phyloP scores from a whole-genome alignment of 2,888 invertebrate species.

The Limnephilus marmoratus region DNA sequence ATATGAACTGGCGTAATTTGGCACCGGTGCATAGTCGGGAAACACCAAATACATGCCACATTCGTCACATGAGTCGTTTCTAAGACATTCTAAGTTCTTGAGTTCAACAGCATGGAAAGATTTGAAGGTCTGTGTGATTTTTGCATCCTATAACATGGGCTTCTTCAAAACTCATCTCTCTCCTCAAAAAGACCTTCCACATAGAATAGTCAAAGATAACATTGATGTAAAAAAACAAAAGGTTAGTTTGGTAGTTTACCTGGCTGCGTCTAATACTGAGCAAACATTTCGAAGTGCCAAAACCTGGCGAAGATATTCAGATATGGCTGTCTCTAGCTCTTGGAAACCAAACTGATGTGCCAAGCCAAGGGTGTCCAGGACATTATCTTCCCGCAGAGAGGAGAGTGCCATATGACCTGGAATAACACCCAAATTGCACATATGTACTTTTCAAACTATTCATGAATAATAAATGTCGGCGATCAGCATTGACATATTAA shows the following conservation, averaged over 20 bases:
- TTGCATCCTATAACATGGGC: no score
- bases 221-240: not conserved
- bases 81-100: no score
- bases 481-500: conserved; percentile 15
- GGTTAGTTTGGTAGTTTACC: conserved; percentile 69
- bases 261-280: conserved; percentile 95
- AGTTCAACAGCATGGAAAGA: no score
- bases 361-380: conserved; percentile 87
- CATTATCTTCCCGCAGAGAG: conserved; percentile 82
- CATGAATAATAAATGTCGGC: not conserved
- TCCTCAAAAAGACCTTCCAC: no score
- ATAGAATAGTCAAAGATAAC: no score
- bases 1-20: no score
- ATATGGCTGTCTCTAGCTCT: conserved; percentile 93
- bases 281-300: conserved; percentile 94
- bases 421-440: not conserved
- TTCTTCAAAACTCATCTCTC: no score
- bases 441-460: not conserved
- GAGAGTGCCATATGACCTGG: conserved; percentile 82
- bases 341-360: conserved; percentile 97
- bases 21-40: no score
- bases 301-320: conserved; percentile 93
- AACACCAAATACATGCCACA: no score
- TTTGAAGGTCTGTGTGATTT: not conserved
- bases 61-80: no score